Base-by-base conservation (phyloP, 2,888 invertebrate species). In the Conops quadrifasciatus region DNA sequence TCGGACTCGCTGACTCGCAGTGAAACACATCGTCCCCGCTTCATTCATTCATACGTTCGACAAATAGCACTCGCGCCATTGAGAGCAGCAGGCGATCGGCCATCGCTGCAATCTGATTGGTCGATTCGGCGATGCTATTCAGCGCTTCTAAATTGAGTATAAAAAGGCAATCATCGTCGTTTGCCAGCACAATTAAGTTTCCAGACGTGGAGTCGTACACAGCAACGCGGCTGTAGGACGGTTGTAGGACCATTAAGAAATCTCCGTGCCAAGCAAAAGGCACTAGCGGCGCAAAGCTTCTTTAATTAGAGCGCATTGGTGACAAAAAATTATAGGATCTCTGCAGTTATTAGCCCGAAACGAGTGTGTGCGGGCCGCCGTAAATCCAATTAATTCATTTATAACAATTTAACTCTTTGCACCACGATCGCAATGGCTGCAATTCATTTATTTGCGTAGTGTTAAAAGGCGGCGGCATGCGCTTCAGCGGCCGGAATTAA, bases 101-200 rank as follows among this genome's bases (percentile, higher is more conserved):
- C 84, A 85, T 83, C 80, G 79, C 82, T 80, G 74, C 53, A 53
- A 72, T 77, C 76, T 78, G 83, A 86, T 86, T 86, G 86, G 86
- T 78, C 74, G 76, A 73, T 71, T 71, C 62, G 75, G 73, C 73
- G 76, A 76, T 71, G 78, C 75, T 79, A 77, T 80, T 78, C 79
- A 80, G 80, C 79, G 77, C 71, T 74, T 65, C 77, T 81, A 84
- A 83, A 83, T 83, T 85, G 84, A 78, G 83, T 85, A 84, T 85
- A 85, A 87, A 86, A 86, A 90, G 93, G 92, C 93, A 93, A 87
- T 91, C 89, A 85, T 88, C 88, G 81, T 78, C 80, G 80, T 81
- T 82, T 82, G 80, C 79, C 81, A 81, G 80, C 84, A 84, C 85
- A 85, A 85, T 85, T 85, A 85, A 85, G 84, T 83, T 81, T 80